Evolutionary conservation across 23 tunicate species (phyloP).

Genomic region (Botrylloides violaceus): DNA sequence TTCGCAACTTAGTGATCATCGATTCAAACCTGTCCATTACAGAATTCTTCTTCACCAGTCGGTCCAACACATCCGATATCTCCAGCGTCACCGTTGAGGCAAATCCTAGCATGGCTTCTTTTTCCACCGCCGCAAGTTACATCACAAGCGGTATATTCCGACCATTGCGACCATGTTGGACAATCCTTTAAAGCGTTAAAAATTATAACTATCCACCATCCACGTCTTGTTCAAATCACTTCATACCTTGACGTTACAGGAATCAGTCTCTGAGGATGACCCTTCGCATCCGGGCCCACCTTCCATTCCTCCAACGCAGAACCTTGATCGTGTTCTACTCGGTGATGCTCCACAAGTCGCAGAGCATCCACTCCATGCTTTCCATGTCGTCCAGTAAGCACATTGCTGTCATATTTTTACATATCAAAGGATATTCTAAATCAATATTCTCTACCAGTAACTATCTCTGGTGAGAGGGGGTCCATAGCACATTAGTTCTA

Average conservation of each 20-base stretch:
- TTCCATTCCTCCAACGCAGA: slow-evolving; percentile 27
- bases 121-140: slow-evolving; percentile 30
- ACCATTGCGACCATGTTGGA: slow-evolving; percentile 23
- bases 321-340: slow-evolving; percentile 22
- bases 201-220: no score
- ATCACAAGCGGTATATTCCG: slow-evolving; percentile 14
- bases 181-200: slow-evolving; percentile 7
- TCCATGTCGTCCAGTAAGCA: slow-evolving; percentile 53
- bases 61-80: slow-evolving; percentile 29
- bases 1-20: no score
- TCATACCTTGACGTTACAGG: slow-evolving; percentile 21
- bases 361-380: slow-evolving; percentile 41
- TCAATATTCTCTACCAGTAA: no score
- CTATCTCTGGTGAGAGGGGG: no score
- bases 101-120: slow-evolving; percentile 8
- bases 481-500: no score
- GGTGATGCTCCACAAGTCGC: slow-evolving; percentile 38
- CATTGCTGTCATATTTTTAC: slow-evolving; percentile 47
- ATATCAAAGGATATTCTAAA: no score
- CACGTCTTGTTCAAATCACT: no score
- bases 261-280: not conserved
- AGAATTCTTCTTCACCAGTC: slow-evolving; percentile 4
- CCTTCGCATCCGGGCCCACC: slow-evolving; percentile 30
- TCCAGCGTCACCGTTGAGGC: slow-evolving; percentile 20
- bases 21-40: slow-evolving; percentile 23